Base-by-base conservation (phyloP, 2,797 vertebrate genomes). In the Dallia pectoralis region DNA sequence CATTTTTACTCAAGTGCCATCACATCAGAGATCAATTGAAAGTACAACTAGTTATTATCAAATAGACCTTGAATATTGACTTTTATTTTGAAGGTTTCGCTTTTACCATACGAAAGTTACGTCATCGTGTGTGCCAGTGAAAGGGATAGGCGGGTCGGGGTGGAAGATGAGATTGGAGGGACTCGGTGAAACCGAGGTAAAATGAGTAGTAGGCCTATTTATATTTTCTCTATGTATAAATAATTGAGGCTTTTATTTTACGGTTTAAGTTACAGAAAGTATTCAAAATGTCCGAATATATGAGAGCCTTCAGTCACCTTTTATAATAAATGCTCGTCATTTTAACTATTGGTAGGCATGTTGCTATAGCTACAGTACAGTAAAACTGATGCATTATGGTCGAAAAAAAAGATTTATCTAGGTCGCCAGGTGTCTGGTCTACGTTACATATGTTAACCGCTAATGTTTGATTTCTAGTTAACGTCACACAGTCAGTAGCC, bases 101-200 rank as follows among this genome's bases (percentile, higher is more conserved):
- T 12, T 9, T 44, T 44, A 12, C 40, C 9, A 44, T 44, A 12
- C 40, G 40, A 44, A 44, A 44, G 40, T 44, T 44, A 44, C 40
- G 40, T 44, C 40, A 44, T 14, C 40, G 40, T 44, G 11, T 44
- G 40, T 44, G 40, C 40, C 14, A 44, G 40, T 44, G 40, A 12
- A 44, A 44, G 81, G 79, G 86, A 73, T 91, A 90, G 88, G 91
- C 92, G 91, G 91, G n/a, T n/a, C n/a, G n/a, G n/a, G 93, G 91
- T 89, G 89, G 91, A n/a, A 89, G 82, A 92, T 69, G 67, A 69
- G 67, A 69, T 69, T 69, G 25, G 67, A 69, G 67, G 47, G 67
- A 69, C n/a, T n/a, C n/a, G n/a, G 81, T 88, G 75, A 91, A 91
- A 91, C 89, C 90, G 81, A 92, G 92, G 91, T 92, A 91, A 86